These are phyloP conservation scores for Aramus guarauna DNA, from an alignment of 2,113 vertebrate species.

Conservation along the genomic window DNA sequence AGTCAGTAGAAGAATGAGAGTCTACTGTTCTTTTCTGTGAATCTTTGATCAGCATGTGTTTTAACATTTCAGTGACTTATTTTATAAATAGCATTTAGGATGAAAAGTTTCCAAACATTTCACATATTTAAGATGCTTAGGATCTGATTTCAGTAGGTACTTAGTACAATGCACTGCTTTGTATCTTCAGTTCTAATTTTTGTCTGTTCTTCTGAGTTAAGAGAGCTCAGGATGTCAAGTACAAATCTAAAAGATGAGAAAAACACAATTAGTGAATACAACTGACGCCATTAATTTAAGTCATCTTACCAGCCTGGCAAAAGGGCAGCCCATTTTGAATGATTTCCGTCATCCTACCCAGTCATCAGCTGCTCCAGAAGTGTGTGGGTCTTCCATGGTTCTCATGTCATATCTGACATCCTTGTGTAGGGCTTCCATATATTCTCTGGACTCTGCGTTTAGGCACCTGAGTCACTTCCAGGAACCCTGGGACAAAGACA, in stretches of 20 bases:
- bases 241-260: background rate
- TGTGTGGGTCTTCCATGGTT: background rate
- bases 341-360: background rate
- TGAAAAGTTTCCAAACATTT: slow-evolving; percentile 7
- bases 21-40: background rate
- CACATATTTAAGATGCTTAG: background rate
- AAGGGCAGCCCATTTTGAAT: background rate
- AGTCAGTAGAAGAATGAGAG: background rate
- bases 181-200: background rate
- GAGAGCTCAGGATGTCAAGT: background rate
- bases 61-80: slow-evolving; percentile 17
- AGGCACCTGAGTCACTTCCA: background rate
- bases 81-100: slow-evolving; percentile 34
- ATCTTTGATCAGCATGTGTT: slow-evolving; percentile 35
- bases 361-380: background rate
- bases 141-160: background rate
- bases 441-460: background rate
- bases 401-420: background rate
- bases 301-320: background rate
- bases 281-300: background rate
- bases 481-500: background rate
- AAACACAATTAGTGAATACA: background rate
- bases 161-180: background rate
- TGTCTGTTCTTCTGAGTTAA: background rate
- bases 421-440: background rate